Base-by-base conservation (phyloP, 2,113 vertebrate genomes). In the Rhadina sibilatrix region DNA sequence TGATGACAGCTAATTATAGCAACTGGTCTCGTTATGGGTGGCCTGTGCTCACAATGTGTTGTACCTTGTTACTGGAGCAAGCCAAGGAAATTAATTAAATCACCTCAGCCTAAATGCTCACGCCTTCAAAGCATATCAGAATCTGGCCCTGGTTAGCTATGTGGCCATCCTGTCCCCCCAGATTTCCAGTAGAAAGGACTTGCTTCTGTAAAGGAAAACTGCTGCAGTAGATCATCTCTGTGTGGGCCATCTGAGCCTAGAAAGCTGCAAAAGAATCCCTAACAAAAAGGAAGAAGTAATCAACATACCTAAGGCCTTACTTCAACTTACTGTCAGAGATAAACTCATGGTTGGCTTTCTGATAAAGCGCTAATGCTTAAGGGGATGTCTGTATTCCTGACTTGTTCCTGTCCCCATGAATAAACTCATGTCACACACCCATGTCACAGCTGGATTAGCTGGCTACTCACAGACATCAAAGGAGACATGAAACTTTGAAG, bases 1-100 rank as follows among this genome's bases (percentile, higher is more conserved):
- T 49, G 33, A 83, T 91, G 84, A 85, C 68, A 94, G 66, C 49
- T 94, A 97, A 94, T 96, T 97, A 91, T 74, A 94, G 81, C 66
- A 80, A 64, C 63, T 44, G 28, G 66, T 93, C 20, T 89, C 3
- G 0, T 88, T 74, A 49, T 9, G 20, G 44, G 79, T 83, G 64
- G 90, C 88, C 85, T 94, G 64, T 60, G 64, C 72, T 90, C 60
- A 47, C 50, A 37, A 9, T 3, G 17, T 71, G 60, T 40, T 14
- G 30, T 74, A 40, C 75, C 12, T 87, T 68, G 35, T 81, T 93
- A 57, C 59, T 27, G 47, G 44, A 80, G 47, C 17, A 54, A 91
- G 49, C 22, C 1, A 7, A 9, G 10, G 47, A 77, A 90, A 95
- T 71, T 3, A 93, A 80, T 78, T 86, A 53, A 92, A 63, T 46